phyloP scores from a whole-genome alignment of 2,113 vertebrate species.

The Myiopsitta monachus region DNA sequence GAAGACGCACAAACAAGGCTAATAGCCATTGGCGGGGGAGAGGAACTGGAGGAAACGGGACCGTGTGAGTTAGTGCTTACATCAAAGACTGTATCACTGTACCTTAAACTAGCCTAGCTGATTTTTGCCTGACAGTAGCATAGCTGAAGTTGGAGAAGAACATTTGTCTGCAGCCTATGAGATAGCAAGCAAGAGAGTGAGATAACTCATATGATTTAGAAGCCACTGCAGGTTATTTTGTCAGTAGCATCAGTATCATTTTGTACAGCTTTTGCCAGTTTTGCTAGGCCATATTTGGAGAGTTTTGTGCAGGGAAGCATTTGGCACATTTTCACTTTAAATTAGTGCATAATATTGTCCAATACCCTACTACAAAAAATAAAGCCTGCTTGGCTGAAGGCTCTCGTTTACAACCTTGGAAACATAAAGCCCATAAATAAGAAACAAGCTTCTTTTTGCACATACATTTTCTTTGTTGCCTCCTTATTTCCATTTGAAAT shows the following conservation, averaged over 20 bases:
- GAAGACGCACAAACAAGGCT: background rate
- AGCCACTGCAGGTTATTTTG: background rate
- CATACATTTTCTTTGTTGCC: background rate
- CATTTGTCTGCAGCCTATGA: background rate
- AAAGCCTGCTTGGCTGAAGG: background rate
- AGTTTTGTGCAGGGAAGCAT: background rate
- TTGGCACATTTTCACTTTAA: background rate
- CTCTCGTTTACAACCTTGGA: background rate
- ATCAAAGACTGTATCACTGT: accelerated
- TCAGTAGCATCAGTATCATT: background rate
- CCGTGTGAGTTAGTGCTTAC: background rate
- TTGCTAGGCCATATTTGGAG: background rate
- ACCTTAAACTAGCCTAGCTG: background rate
- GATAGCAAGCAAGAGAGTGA: background rate
- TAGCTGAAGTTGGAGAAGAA: background rate
- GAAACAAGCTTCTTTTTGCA: background rate
- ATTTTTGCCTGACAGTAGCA: background rate
- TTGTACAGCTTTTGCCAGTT: background rate
- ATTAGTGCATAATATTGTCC: background rate
- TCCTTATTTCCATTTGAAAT: background rate
- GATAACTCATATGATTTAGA: background rate
- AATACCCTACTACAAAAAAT: background rate
- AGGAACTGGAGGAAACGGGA: background rate
- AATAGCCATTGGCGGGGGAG: accelerated
- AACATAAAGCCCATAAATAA: background rate